These are phyloP conservation scores for Platycheirus rosarum DNA, from an alignment of 2,888 invertebrate genomes.

Conservation along the genomic window DNA sequence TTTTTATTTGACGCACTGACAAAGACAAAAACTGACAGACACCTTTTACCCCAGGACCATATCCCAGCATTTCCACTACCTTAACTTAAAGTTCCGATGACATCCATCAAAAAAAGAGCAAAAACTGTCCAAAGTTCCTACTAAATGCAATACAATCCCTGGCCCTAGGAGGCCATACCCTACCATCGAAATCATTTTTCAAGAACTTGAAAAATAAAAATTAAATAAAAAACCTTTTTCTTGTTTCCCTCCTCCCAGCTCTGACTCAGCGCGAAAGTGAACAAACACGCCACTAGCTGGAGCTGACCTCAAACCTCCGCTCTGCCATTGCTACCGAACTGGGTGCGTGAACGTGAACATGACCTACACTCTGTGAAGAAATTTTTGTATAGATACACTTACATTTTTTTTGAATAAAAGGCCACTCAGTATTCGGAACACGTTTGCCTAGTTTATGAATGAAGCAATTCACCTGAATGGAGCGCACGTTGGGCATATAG, in stretches of 20 bases:
- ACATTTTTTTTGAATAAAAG: slow-evolving; percentile 14
- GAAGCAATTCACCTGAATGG: slow-evolving; percentile 44
- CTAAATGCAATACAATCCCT: slow-evolving; percentile 19
- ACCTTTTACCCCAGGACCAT: slow-evolving; percentile 25
- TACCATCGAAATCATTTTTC: slow-evolving; percentile 8
- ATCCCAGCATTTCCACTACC: not conserved
- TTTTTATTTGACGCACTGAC: slow-evolving; percentile 12
- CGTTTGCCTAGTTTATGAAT: slow-evolving; percentile 62
- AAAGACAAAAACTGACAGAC: slow-evolving; percentile 22
- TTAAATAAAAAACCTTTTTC: slow-evolving; percentile 18
- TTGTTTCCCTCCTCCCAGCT: not conserved
- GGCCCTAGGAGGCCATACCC: slow-evolving; percentile 1
- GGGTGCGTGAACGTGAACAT: slow-evolving; percentile 60
- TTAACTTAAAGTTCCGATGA: slow-evolving; percentile 5
- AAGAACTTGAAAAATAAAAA: slow-evolving; percentile 35
- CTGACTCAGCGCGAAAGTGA: slow-evolving; percentile 29
- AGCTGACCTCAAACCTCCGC: slow-evolving; percentile 47
- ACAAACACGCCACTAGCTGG: slow-evolving; percentile 35
- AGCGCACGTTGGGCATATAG: not conserved
- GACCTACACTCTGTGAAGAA: slow-evolving; percentile 57
- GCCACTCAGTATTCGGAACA: slow-evolving; percentile 35
- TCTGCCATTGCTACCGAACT: not conserved
- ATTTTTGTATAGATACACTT: not conserved
- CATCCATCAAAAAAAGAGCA: not conserved
- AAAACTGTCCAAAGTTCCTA: slow-evolving; percentile 24